Percentiles rank a stretch among this genome's conserved stretches.
Evolutionary conservation across 2,113 vertebrate species (phyloP).

Genomic region (Hyaena hyaena): DNA sequence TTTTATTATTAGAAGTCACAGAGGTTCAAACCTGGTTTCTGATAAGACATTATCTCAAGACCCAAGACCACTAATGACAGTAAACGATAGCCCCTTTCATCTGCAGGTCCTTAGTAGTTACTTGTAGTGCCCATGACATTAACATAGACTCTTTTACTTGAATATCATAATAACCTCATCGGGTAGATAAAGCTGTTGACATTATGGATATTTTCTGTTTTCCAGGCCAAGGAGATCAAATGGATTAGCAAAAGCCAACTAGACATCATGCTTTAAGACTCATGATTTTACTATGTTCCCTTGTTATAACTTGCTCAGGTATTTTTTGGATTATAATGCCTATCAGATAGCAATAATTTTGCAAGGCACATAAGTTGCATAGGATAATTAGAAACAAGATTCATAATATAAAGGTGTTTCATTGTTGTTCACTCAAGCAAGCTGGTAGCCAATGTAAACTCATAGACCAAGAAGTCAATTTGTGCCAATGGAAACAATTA

Average conservation of each 20-base stretch:
- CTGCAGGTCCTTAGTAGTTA: not conserved
- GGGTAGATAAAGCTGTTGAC: not conserved
- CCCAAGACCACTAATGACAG: not conserved
- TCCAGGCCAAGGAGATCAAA: not conserved
- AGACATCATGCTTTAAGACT: not conserved
- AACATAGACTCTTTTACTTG: not conserved
- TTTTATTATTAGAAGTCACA: not conserved
- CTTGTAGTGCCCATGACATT: not conserved
- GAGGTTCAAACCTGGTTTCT: not conserved
- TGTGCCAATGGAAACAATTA: not conserved
- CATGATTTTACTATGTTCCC: not conserved
- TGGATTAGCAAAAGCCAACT: no score
- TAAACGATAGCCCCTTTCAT: not conserved
- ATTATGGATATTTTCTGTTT: not conserved
- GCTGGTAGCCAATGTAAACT: not conserved
- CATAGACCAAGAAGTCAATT: not conserved
- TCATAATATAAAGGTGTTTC: not conserved
- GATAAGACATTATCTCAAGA: not conserved
- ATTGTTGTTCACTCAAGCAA: not conserved
- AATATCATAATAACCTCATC: not conserved
- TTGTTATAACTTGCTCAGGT: not conserved
- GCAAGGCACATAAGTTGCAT: not conserved
- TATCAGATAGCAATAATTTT: not conserved
- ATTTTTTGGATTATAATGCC: not conserved
- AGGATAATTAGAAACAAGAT: not conserved